Evolutionary conservation across 1,140 invertebrate genomes (phyloP).

Genomic region (Asbolus verrucosus): DNA sequence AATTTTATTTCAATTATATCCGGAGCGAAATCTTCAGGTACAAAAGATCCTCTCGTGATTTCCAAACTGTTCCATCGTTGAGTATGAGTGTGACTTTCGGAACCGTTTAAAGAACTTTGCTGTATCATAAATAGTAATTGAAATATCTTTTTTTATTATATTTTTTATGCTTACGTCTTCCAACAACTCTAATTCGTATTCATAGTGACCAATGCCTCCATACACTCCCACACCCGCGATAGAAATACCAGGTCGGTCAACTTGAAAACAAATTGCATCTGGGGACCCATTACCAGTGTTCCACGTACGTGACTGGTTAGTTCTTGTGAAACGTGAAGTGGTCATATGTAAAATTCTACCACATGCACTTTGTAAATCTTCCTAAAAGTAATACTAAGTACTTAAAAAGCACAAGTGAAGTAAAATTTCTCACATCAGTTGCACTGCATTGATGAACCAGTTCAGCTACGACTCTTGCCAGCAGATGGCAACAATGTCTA

Average conservation of each 20-base stretch:
- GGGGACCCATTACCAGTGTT: constrained; percentile 97
- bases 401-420: constrained; percentile 41
- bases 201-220: constrained; percentile 86
- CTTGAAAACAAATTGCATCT: constrained; percentile 95
- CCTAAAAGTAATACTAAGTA: constrained; percentile 63
- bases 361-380: constrained; percentile 74
- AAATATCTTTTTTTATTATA: constrained; percentile 51
- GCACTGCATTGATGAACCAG: constrained; percentile 83
- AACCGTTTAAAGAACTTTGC: constrained; percentile 61
- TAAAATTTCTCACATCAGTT: constrained; percentile 67
- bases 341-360: constrained; percentile 84
- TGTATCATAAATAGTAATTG: constrained; percentile 50
- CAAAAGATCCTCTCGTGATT: constrained; percentile 77
- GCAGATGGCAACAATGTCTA: constrained; percentile 86
- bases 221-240: constrained; percentile 92
- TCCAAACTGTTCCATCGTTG: constrained; percentile 83
- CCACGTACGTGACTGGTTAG: constrained; percentile 91
- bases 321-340: constrained; percentile 89
- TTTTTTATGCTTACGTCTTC: constrained; percentile 74
- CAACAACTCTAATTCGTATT: constrained; percentile 92
- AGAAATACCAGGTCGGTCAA: constrained; percentile 89
- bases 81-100: constrained; percentile 68
- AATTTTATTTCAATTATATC: constrained; percentile 93
- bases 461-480: constrained; percentile 89
- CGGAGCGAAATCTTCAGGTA: constrained; percentile 80